A percentile compares a stretch with the other conserved stretches of the same genome.
phyloP scores from a whole-genome alignment of 2,113 vertebrate species.

The Greenwoodochromis staneri region DNA sequence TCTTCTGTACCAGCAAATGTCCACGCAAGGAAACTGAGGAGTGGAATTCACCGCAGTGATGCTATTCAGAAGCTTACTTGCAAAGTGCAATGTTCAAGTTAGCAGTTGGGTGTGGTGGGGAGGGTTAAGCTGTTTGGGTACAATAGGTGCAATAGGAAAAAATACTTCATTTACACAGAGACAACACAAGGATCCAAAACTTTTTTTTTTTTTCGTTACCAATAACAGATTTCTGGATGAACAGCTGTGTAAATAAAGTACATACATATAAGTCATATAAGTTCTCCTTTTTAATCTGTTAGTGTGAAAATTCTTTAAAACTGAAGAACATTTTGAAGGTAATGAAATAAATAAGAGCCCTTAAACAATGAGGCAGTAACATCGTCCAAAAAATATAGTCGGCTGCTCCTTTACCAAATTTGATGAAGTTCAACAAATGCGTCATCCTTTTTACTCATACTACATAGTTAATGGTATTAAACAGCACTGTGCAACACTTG shows the following conservation, averaged over 20 bases:
- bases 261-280: not conserved
- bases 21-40: not conserved
- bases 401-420: not conserved
- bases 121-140: not conserved
- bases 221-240: not conserved
- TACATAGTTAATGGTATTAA: accelerated
- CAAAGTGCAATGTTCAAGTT: not conserved
- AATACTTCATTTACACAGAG: not conserved
- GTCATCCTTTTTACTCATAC: not conserved
- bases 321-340: not conserved
- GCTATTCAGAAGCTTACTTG: not conserved
- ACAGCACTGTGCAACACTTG: not conserved
- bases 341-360: not conserved
- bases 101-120: not conserved
- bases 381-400: not conserved
- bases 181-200: not conserved
- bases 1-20: not conserved
- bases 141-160: not conserved
- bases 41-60: not conserved
- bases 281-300: not conserved
- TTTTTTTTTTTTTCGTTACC: no score
- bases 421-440: not conserved
- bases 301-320: not conserved
- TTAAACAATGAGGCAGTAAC: not conserved
- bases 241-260: not conserved